Evolutionary conservation across 2,113 vertebrate genomes (phyloP).

Genomic region (Pampusana beccarii): DNA sequence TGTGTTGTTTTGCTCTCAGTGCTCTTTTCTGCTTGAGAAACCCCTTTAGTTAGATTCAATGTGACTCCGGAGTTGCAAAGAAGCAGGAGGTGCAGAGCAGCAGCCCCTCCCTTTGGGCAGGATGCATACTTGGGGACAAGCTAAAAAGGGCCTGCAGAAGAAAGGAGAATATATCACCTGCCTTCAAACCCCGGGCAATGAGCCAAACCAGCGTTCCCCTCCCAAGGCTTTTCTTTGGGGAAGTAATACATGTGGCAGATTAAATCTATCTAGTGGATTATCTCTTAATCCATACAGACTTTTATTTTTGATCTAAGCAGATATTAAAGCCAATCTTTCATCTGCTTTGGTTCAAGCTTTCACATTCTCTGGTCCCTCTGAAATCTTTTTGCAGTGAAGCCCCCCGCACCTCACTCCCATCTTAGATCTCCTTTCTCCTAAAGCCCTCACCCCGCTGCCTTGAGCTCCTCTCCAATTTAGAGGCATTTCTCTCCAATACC

Average conservation of each 20-base stretch:
- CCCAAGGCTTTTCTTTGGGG: not conserved
- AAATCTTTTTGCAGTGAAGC: not conserved
- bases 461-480: not conserved
- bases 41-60: not conserved
- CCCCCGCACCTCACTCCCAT: not conserved
- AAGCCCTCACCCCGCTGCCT: not conserved
- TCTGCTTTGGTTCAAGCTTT: conserved; percentile 31
- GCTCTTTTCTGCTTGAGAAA: conserved; percentile 10
- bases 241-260: conserved; percentile 16
- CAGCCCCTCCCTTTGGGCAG: not conserved
- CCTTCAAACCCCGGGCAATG: not conserved
- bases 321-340: conserved; percentile 35
- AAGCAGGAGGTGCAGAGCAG: rapidly evolving
- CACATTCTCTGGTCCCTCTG: not conserved
- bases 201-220: not conserved
- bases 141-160: not conserved
- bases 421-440: not conserved
- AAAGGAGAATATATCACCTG: not conserved
- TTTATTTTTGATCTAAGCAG: conserved; percentile 46
- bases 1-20: not conserved
- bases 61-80: not conserved
- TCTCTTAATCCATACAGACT: conserved; percentile 35
- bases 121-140: not conserved
- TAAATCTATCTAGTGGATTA: conserved; percentile 51
- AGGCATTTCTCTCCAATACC: not conserved